These are phyloP conservation scores for Xiphophorus maculatus DNA, from an alignment of 2,113 vertebrate genomes.

Conservation along the genomic window DNA sequence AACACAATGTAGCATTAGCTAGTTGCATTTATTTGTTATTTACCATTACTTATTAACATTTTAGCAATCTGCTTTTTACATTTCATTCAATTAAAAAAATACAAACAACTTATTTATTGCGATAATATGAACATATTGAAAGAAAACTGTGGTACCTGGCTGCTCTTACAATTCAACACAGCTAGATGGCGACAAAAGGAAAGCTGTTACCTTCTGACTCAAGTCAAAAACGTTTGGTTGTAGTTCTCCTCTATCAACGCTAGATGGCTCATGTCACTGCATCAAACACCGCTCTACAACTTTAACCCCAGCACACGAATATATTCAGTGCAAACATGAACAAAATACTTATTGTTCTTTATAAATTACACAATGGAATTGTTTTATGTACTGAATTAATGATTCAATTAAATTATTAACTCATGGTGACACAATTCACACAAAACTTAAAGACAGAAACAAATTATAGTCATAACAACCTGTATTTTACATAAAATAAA, in stretches of 20 bases:
- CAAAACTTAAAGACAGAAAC: background rate
- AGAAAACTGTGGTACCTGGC: background rate
- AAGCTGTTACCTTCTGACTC: slow-evolving; percentile 3
- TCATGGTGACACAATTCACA: background rate
- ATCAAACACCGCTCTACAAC: background rate
- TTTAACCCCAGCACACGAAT: background rate
- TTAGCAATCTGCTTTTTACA: background rate
- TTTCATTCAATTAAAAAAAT: background rate
- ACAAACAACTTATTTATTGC: background rate
- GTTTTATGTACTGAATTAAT: background rate
- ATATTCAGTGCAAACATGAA: background rate
- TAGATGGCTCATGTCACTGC: slow-evolving; percentile 6
- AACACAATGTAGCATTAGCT: background rate
- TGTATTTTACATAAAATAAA: background rate
- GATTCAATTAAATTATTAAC: background rate
- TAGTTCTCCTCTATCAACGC: background rate
- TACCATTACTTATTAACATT: background rate
- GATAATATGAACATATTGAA: background rate
- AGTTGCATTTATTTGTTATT: background rate
- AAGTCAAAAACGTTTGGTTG: background rate
- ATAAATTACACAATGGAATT: background rate
- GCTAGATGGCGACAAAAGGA: slow-evolving; percentile 50
- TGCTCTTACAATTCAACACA: background rate
- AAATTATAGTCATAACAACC: background rate
- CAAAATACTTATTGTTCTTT: background rate